These are phyloP conservation scores for Nebria salina DNA, from an alignment of 2,888 invertebrate species.

Conservation along the genomic window DNA sequence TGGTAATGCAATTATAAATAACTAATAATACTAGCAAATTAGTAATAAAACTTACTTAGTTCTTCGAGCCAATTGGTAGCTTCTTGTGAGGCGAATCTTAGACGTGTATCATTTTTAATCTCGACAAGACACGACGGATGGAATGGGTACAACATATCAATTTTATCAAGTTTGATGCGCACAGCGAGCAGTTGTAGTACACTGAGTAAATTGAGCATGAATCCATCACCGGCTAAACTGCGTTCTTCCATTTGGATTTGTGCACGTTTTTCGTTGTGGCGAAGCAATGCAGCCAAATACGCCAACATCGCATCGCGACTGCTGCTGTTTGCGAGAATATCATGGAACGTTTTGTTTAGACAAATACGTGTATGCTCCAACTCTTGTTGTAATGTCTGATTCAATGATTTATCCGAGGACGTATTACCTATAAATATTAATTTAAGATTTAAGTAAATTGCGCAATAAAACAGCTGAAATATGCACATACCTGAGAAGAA, in stretches of 20 bases:
- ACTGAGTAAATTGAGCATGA: constrained; percentile 92
- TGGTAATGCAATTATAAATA: no score
- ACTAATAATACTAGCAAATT: no score
- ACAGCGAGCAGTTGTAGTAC: constrained; percentile 90
- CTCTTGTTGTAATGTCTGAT: constrained; percentile 79
- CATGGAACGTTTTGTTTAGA: constrained; percentile 84
- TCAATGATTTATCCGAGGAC: constrained; percentile 72
- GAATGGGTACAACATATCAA: constrained; percentile 90
- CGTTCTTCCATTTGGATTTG: constrained; percentile 92
- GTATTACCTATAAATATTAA: constrained; percentile 67
- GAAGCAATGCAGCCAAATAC: constrained; percentile 81
- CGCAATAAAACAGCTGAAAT: not conserved
- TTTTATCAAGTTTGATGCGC: constrained; percentile 89
- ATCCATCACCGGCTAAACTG: constrained; percentile 90
- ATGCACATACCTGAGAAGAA: constrained; percentile 63
- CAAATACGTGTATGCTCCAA: constrained; percentile 80
- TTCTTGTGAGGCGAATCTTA: constrained; percentile 85
- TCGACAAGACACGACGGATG: constrained; percentile 79
- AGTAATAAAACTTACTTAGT: constrained; percentile 65
- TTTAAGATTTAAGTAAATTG: not conserved
- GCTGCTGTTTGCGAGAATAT: constrained; percentile 81
- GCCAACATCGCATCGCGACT: constrained; percentile 82
- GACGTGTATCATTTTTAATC: constrained; percentile 81
- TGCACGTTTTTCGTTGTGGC: constrained; percentile 85
- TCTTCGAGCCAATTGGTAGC: constrained; percentile 78